phyloP scores from a whole-genome alignment of 2,113 vertebrate species.

The Phaetusa simplex region DNA sequence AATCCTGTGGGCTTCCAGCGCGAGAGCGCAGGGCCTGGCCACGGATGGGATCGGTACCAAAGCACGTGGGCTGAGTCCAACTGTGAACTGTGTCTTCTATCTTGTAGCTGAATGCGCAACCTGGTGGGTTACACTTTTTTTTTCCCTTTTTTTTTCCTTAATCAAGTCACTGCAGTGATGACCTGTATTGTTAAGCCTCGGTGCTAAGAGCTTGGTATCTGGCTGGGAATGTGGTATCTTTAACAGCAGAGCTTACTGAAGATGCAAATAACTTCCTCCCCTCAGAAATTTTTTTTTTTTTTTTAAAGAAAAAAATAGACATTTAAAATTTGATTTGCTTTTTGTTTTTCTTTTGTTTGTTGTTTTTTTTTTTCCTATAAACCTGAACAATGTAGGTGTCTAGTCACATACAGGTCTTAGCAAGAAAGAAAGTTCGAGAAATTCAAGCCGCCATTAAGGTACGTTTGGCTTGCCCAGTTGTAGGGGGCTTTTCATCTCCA shows the following conservation, averaged over 20 bases:
- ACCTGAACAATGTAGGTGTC: constrained; percentile 96
- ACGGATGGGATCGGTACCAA: background rate
- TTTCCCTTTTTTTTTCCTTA: constrained; percentile 48
- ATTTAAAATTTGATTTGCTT: constrained; percentile 88
- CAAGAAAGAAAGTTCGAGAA: constrained; percentile 99
- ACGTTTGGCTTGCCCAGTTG: constrained; percentile 99
- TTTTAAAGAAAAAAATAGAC: constrained; percentile 1
- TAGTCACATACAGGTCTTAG: constrained; percentile 99
- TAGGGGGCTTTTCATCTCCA: constrained; percentile 99
- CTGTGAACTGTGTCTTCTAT: background rate
- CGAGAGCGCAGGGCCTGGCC: background rate
- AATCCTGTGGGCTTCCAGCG: background rate
- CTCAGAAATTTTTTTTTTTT: constrained; percentile 35
- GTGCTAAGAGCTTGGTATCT: constrained; percentile 81
- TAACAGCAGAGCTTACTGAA: constrained; percentile 80
- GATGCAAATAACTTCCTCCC: constrained; percentile 75
- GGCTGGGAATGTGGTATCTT: constrained; percentile 80
- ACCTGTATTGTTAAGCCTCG: constrained; percentile 75
- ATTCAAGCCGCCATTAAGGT: constrained; percentile 99
- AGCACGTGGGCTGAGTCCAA: background rate
- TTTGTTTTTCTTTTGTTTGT: constrained; percentile 77
- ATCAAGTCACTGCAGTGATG: constrained; percentile 82
- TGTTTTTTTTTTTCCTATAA: constrained; percentile 69
- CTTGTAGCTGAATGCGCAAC: constrained; percentile 1
- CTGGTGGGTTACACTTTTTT: constrained; percentile 4